These are phyloP conservation scores for Drosophila pallidifrons DNA, from an alignment of 1,140 invertebrate genomes.

Conservation along the genomic window DNA sequence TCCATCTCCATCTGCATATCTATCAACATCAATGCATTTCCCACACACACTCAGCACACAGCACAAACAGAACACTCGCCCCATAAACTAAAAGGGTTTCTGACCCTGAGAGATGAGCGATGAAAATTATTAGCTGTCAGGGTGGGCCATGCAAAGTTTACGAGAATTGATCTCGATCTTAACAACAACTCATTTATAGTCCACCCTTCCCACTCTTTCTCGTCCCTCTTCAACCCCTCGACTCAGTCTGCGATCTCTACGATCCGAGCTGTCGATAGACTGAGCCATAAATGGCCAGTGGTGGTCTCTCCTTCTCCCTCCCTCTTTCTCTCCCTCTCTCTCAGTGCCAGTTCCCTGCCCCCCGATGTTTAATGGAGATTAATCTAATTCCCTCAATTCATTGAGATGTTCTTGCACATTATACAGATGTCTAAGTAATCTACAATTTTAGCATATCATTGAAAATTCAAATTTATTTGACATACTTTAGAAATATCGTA, in stretches of 20 bases:
- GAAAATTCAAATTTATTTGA: background rate
- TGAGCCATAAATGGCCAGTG: slow-evolving; percentile 27
- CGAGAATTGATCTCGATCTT: slow-evolving; percentile 49
- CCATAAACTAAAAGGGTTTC: slow-evolving; percentile 63
- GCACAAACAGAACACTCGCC: background rate
- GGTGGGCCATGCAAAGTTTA: slow-evolving; percentile 40
- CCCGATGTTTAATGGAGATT: slow-evolving; percentile 16
- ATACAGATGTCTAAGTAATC: too few relatives aligned
- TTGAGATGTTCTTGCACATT: background rate
- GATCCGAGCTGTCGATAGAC: slow-evolving; percentile 48
- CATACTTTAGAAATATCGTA: background rate
- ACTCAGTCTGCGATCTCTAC: slow-evolving; percentile 9
- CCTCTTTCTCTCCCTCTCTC: too few relatives aligned
- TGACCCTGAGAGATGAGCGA: slow-evolving; percentile 63
- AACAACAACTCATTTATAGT: slow-evolving; percentile 32
- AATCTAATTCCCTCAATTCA: slow-evolving; percentile 50
- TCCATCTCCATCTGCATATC: slow-evolving; percentile 48
- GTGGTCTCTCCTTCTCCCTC: background rate
- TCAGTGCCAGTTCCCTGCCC: slow-evolving; percentile 2
- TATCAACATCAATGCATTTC: slow-evolving; percentile 70
- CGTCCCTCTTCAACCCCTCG: too few relatives aligned
- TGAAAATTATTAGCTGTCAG: slow-evolving; percentile 40
- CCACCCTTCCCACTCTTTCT: background rate
- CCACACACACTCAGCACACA: slow-evolving; percentile 28
- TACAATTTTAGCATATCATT: background rate